Conservation (phyloP, 2,797 vertebrate species). For the Trachops cirrhosus region DNA sequence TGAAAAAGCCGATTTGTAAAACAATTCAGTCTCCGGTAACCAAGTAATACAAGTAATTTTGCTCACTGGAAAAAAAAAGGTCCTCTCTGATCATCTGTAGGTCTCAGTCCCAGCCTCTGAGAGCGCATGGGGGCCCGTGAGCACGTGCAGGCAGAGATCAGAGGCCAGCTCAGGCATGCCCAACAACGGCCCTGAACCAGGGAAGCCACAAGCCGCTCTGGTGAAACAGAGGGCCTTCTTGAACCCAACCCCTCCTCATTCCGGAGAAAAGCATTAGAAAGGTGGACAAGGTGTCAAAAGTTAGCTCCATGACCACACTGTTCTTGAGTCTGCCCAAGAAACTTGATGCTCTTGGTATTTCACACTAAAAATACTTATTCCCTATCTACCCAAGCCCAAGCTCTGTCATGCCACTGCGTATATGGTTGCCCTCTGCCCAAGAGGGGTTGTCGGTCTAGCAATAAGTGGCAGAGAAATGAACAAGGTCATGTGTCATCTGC, state of each 20-base stretch:
- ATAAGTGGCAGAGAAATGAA: background rate
- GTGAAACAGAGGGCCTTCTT: background rate
- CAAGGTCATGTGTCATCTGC: background rate
- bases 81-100: background rate
- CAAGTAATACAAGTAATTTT: background rate
- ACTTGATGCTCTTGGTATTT: background rate
- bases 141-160: accelerated
- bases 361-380: background rate
- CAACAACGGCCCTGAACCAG: background rate
- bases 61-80: background rate
- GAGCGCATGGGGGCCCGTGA: background rate
- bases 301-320: background rate
- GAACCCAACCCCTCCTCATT: background rate
- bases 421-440: background rate
- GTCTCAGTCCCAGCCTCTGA: background rate
- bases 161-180: background rate
- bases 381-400: background rate
- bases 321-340: background rate
- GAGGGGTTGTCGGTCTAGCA: background rate
- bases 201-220: background rate
- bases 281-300: background rate
- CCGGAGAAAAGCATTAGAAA: background rate
- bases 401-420: background rate
- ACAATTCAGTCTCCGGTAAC: background rate
- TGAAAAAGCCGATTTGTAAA: background rate